These are phyloP conservation scores for Ericerus pela DNA, from an alignment of 1,140 invertebrate species.

Conservation along the genomic window DNA sequence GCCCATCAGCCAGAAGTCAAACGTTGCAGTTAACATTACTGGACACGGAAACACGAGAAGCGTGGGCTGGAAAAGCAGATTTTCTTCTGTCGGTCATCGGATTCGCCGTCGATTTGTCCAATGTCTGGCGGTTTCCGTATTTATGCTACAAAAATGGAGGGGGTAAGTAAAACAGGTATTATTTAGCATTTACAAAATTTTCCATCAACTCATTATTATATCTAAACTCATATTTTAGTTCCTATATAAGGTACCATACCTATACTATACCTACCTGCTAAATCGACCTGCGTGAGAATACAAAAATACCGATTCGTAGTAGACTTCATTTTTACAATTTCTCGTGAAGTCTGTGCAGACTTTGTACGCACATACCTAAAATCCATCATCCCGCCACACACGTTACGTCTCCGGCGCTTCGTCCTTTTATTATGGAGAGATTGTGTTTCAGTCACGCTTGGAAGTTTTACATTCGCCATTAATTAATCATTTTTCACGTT, in stretches of 20 bases:
- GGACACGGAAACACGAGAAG: conserved; percentile 18
- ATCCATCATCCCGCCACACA: background rate
- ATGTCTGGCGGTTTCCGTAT: conserved; percentile 87
- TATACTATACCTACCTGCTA: background rate
- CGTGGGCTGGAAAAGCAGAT: conserved; percentile 42
- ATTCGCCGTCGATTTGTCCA: conserved; percentile 80
- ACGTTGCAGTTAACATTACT: background rate
- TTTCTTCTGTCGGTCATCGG: conserved; percentile 79
- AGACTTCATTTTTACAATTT: too few relatives aligned
- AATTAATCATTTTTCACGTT: background rate
- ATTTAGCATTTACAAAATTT: background rate
- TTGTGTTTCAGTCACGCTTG: conserved; percentile 3
- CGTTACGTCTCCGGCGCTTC: background rate
- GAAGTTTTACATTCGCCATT: background rate
- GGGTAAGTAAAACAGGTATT: conserved; percentile 57
- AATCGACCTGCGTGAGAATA: too few relatives aligned
- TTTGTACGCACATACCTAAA: too few relatives aligned
- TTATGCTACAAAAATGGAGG: conserved; percentile 80
- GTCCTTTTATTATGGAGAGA: conserved; percentile 9
- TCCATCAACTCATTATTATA: too few relatives aligned
- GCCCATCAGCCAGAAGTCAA: background rate
- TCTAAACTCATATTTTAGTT: too few relatives aligned
- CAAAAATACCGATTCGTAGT: too few relatives aligned
- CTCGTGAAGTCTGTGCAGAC: too few relatives aligned
- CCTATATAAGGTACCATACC: background rate